Evolutionary conservation across 2,797 vertebrate genomes (phyloP).

Genomic region (Hapalemur alaotrensis): DNA sequence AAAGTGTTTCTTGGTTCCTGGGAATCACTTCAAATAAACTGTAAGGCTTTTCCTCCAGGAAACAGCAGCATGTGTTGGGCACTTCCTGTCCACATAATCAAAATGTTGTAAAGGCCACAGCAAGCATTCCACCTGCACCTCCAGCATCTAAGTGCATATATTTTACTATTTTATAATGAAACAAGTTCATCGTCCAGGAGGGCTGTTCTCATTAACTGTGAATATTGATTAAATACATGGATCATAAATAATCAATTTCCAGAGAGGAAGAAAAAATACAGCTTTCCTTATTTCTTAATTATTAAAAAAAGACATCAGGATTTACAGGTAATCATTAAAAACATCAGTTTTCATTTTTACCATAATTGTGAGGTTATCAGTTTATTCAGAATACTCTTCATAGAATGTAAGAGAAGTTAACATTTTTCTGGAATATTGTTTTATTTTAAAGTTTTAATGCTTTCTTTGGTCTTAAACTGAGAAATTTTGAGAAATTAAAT

Average conservation of each 20-base stretch:
- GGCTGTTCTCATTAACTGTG: background rate
- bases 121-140: background rate
- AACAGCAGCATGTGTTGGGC: accelerated
- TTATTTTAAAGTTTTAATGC: background rate
- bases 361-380: background rate
- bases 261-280: background rate
- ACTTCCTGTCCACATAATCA: background rate
- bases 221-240: background rate
- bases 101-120: background rate
- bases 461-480: background rate
- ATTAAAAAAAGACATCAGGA: background rate
- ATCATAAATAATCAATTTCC: background rate
- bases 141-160: background rate
- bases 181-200: background rate
- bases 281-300: constrained; percentile 15
- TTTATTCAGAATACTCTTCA: background rate
- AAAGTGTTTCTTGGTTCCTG: background rate
- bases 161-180: background rate
- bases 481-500: background rate
- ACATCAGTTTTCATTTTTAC: background rate
- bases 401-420: background rate
- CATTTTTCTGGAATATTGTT: background rate
- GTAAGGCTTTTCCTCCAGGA: background rate
- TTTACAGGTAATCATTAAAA: background rate
- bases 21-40: background rate